phyloP scores from a whole-genome alignment of 2,797 vertebrate genomes.

The Gorsachius magnificus region DNA sequence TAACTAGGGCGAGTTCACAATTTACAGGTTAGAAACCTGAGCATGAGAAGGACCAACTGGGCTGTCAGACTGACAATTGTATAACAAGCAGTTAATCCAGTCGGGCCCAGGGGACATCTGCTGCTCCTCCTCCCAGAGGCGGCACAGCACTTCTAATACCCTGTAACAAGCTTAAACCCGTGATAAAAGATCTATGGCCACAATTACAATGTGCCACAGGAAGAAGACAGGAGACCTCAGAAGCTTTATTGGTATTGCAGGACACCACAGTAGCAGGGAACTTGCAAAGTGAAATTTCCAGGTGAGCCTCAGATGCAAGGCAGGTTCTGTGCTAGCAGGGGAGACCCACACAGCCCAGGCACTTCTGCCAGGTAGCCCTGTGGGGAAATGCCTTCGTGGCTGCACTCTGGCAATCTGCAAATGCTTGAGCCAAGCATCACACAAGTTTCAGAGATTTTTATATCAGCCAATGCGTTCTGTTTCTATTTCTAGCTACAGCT shows the following conservation, averaged over 20 bases:
- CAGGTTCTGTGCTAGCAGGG: not conserved
- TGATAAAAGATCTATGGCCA: not conserved
- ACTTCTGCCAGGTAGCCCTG: not conserved
- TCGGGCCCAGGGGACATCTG: not conserved
- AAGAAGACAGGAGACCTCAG: not conserved
- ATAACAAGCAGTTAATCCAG: not conserved
- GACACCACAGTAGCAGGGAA: not conserved
- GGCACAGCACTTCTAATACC: not conserved
- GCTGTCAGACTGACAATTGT: not conserved
- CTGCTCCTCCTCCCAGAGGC: conserved; percentile 1
- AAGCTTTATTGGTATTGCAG: not conserved
- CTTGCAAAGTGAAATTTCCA: not conserved
- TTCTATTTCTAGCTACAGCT: not conserved
- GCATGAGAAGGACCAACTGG: not conserved
- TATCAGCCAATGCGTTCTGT: not conserved
- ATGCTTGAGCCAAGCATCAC: not conserved
- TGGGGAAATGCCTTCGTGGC: not conserved
- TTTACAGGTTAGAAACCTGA: not conserved
- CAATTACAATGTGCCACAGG: not conserved
- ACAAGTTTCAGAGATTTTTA: not conserved
- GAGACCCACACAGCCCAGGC: not conserved
- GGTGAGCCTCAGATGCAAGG: not conserved
- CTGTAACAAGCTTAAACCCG: conserved; percentile 18
- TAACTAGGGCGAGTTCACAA: not conserved
- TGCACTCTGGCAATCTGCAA: not conserved